Evolutionary conservation across 2,797 vertebrate genomes (phyloP), one percentile per base, ranked within the genome.

Genomic region (Alectoris magna): DNA sequence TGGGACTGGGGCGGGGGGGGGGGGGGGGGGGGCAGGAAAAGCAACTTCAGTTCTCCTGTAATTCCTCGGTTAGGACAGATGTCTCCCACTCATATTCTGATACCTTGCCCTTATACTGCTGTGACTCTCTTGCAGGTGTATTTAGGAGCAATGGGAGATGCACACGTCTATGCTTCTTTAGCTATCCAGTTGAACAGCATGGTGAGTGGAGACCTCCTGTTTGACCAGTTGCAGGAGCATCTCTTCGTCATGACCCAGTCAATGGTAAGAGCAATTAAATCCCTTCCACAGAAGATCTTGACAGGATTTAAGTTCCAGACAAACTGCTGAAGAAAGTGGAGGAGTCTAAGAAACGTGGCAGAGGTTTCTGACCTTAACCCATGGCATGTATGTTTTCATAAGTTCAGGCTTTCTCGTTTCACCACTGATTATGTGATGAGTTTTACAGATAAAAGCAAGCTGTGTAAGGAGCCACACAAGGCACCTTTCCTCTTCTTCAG

Each of bases 201-300:
- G 4, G 98, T 99, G 95, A 99, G 98, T 83, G 97, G 98, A 62
- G 99, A 99, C 95, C 98, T 99, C 51, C 97, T 98, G 58, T 99
- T 99, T 49, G 99, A 99, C 97, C 98, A 98, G 95, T 68, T 91
- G 7, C 98, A 98, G 68, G 98, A 99, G 82, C 97, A 99, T 84
- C 98, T 99, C 59, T 99, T 99, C 73, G 98, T 99, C 94, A 99
- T 99, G 98, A 99, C 99, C 38, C 98, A 97, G 74, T 98, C 97
- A 91, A 98, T 97, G 98, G 99, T 99, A 98, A 98, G 98, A 96
- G 26, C 84, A 77, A 63, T 31, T 56, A 62, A 21, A 31, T 56
- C 29, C 34, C 66, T 86, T 92, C 29, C 34, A 51, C n/a, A 7
- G 38, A 48, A 38, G 26, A 73, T 9, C 0, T 89, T 89, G 39